Evolutionary conservation across 2,888 invertebrate species (phyloP).

Genomic region (Nephrotoma guestfalica): DNA sequence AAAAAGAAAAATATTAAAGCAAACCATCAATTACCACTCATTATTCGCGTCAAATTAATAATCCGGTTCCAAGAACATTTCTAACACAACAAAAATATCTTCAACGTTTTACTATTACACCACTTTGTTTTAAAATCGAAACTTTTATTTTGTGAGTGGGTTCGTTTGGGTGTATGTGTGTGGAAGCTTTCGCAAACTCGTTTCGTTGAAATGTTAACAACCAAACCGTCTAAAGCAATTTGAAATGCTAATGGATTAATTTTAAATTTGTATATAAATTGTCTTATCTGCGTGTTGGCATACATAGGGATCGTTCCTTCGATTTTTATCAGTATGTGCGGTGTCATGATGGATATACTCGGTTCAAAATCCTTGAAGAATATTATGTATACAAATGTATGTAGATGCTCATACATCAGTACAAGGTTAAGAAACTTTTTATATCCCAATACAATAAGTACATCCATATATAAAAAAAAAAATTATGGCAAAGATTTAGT

Average conservation of each 20-base stretch:
- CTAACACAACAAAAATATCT: neutral
- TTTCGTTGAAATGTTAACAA: neutral
- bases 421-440: neutral
- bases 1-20: neutral
- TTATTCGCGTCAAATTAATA: neutral
- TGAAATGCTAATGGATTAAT: neutral
- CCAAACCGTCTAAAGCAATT: neutral
- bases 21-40: neutral
- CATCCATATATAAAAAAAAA: neutral
- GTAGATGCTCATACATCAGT: neutral
- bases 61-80: neutral
- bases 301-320: neutral
- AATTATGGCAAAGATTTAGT: neutral
- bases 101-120: neutral
- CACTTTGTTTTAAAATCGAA: neutral
- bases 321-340: neutral
- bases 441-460: neutral
- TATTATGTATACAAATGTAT: neutral
- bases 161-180: neutral
- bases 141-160: neutral
- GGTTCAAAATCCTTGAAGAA: neutral
- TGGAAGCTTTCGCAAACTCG: neutral
- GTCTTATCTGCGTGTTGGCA: neutral
- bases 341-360: neutral
- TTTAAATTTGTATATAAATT: neutral